A percentile compares a stretch with the other conserved stretches of the same genome.
Conservation (phyloP, 2,113 vertebrate species). For the Hemibagrus wyckioides region DNA sequence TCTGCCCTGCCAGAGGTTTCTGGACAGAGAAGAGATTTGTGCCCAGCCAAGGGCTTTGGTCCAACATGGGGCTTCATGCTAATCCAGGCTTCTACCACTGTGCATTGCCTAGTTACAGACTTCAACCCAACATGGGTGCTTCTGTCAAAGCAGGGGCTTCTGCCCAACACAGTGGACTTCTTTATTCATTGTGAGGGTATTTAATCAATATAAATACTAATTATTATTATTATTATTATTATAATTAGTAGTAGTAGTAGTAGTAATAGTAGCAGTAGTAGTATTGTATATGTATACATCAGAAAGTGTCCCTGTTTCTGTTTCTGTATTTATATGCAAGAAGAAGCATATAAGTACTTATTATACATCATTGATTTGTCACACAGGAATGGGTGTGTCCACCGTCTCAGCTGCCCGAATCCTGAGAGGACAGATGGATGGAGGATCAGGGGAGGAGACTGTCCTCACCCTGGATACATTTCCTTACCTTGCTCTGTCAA, state of each 20-base stretch:
- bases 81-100: background rate
- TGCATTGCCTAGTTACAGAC: too few relatives aligned
- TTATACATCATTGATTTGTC: background rate
- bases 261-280: too few relatives aligned
- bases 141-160: background rate
- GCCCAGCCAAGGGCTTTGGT: background rate
- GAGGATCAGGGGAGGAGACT: conserved; percentile 75
- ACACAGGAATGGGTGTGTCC: conserved; percentile 78
- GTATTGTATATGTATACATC: background rate
- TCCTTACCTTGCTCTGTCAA: conserved; percentile 78
- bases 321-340: background rate
- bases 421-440: conserved; percentile 75
- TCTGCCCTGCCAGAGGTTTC: background rate
- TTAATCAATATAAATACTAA: background rate
- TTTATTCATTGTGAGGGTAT: background rate
- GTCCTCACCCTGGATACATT: conserved; percentile 76
- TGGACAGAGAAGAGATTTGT: too few relatives aligned
- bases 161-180: background rate
- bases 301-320: background rate
- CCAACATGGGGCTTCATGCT: background rate
- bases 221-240: background rate
- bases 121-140: background rate
- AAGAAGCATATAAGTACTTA: background rate
- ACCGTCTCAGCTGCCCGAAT: conserved; percentile 79
- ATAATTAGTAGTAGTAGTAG: too few relatives aligned